Evolutionary conservation across 92 coral and sea anemone species (phyloP), one percentile per base, ranked within the genome.

Genomic region (Palythoa grandis): DNA sequence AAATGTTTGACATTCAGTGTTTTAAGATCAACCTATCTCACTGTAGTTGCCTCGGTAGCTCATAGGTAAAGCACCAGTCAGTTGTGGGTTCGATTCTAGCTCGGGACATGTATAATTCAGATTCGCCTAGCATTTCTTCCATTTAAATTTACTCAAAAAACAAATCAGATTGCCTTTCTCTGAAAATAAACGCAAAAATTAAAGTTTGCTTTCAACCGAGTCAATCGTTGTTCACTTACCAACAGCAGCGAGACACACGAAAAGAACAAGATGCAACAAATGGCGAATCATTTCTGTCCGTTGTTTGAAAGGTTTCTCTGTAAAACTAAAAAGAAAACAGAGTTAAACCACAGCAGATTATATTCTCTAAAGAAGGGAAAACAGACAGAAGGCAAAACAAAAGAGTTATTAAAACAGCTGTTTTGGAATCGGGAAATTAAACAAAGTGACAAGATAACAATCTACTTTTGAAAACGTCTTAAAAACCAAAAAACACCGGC

Each of bases 361-460:
- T 25, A 69, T 29, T 25, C 74, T 11, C 47, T 69, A 14, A 24
- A 3, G 19, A 12, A 48, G 20, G 52, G 65, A 52, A 76, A 76
- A 76, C 16, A 76, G 53, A 22, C 67, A 54, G 48, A 76, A 24
- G 50, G 67, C 7, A 53, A 76, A 54, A 76, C 68, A 76, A 54
- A 76, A 19, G 22, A 29, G 19, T 12, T 69, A 19, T 76, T 76
- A 35, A 76, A 54, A 14, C 82, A 76, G 82, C 82, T 76, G 82
- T 54, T 76, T 76, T 25, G 13, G 14, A 35, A 76, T 9, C 47
- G 5, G 23, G 4, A 52, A 76, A 54, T 37, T 69, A 69, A 69
- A 69, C 74, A 69, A 69, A 69, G 40, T 13, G 74, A 69, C 74
- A 69, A 69, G 47, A 69, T 16, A 25, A 19, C 14, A 69, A 69